A percentile compares a stretch with the other conserved stretches of the same genome.
Evolutionary conservation across 2,797 vertebrate genomes (phyloP).

Genomic region (Rhincodon typus): DNA sequence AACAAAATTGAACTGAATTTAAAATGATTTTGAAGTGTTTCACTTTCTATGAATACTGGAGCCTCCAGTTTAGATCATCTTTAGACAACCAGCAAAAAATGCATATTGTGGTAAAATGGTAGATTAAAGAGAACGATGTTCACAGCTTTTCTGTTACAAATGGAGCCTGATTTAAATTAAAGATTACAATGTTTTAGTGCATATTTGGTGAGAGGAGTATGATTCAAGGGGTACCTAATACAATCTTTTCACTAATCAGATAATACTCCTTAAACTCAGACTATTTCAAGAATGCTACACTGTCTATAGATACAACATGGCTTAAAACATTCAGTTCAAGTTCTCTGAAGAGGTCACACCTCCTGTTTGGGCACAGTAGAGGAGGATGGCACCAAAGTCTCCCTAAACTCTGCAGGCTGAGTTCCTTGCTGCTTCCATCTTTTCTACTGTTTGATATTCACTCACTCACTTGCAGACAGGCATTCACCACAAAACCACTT

Average conservation of each 20-base stretch:
- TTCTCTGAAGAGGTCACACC: too few species aligned
- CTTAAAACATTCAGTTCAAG: not conserved
- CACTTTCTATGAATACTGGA: not conserved
- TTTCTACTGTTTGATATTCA: not conserved
- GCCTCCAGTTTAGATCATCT: not conserved
- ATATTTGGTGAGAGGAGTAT: not conserved
- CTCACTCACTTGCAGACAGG: not conserved
- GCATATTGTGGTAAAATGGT: not conserved
- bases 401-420: not conserved
- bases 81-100: not conserved
- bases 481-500: not conserved
- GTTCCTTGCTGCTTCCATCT: not conserved
- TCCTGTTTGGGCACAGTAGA: not conserved
- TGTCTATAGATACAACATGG: not conserved
- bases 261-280: not conserved
- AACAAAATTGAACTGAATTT: not conserved
- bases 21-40: not conserved
- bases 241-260: not conserved
- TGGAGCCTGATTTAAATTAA: not conserved
- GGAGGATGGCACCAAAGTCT: not conserved
- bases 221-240: not conserved
- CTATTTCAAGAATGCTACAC: not conserved
- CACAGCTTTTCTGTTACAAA: not conserved
- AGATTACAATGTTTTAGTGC: not conserved
- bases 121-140: not conserved